Base-by-base conservation (phyloP, 35 echinoderm and acorn worm genomes). In the Stichopus chloronotus region DNA sequence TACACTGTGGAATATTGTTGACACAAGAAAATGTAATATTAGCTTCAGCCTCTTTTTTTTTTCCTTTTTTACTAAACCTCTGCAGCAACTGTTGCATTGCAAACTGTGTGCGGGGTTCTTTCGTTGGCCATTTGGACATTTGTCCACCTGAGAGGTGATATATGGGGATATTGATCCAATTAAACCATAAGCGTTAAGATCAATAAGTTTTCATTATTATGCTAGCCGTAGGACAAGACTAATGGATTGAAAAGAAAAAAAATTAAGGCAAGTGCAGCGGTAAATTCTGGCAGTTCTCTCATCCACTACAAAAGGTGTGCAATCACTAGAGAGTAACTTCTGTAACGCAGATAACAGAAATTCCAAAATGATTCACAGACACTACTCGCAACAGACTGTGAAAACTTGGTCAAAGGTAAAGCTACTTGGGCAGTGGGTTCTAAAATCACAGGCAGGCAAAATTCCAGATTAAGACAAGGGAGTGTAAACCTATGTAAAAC, bases 101-200 rank as follows among this genome's bases (percentile, higher is more conserved):
- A 19, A 20, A 8, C 80, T 20, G 5, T 20, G 6, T 78, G 25
- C 17, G 20, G 20, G 21, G 69, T n/a, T 16, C 6, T 7, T 74
- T n/a, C 69, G 14, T 61, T 61, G 59, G 59, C 14, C 69, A 19
- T 20, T 74, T 74, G 69, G 19, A 14, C 69, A 74, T 74, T 74
- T 74, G 17, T 74, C 69, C 69, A 74, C 7, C 69, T 74, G 69
- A n/a, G 17, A 74, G 69, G 17, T 74, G 56, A 8, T 55, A 58
- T 23, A 85, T 7, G 9, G 82, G 82, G 19, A 58, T 85, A 85
- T 85, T 58, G 82, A 85, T 85, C 82, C 82, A 85, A 85, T 85
- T 85, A 85, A 85, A 85, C 55, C 20, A 23, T 59, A 74, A 85
- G 82, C 82, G 20, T 55, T 85, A 19, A 58, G 56, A 85, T 85